Conservation (phyloP, 1,140 invertebrate genomes). For the Caenorhabditis latens region DNA sequence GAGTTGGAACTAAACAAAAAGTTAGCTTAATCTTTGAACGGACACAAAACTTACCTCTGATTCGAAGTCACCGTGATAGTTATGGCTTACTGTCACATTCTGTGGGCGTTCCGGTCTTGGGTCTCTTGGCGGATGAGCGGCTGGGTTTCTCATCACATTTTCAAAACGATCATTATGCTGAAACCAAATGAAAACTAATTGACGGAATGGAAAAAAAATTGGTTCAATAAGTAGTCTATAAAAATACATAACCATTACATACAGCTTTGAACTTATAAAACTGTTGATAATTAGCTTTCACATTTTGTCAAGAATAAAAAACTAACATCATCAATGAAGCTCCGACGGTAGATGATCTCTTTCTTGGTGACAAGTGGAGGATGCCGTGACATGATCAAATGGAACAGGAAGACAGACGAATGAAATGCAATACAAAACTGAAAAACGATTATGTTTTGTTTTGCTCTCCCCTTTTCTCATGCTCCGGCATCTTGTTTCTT, state of each 20-base stretch:
- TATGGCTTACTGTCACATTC: neutral
- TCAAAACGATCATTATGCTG: slow-evolving; percentile 43
- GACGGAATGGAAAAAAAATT: too few relatives aligned
- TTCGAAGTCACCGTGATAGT: slow-evolving; percentile 21
- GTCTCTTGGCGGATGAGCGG: neutral
- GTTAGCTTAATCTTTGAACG: neutral
- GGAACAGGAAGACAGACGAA: neutral
- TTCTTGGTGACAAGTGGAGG: slow-evolving; percentile 23
- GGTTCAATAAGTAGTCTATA: too few relatives aligned
- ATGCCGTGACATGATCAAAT: slow-evolving; percentile 15
- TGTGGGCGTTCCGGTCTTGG: neutral
- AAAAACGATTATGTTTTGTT: slow-evolving; percentile 11
- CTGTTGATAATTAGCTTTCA: too few relatives aligned
- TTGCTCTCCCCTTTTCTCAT: neutral
- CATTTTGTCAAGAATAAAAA: neutral
- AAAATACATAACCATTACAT: too few relatives aligned
- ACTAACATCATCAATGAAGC: slow-evolving; percentile 44
- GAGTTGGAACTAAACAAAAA: slow-evolving; percentile 31
- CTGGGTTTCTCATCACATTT: slow-evolving; percentile 18
- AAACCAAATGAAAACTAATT: neutral
- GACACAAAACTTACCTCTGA: neutral
- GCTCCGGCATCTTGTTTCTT: neutral
- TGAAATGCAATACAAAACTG: slow-evolving; percentile 4
- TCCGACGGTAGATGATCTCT: slow-evolving; percentile 27
- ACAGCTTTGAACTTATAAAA: too few relatives aligned